These are phyloP conservation scores for Cryptus armator DNA, from an alignment of 2,888 invertebrate species.

Conservation along the genomic window DNA sequence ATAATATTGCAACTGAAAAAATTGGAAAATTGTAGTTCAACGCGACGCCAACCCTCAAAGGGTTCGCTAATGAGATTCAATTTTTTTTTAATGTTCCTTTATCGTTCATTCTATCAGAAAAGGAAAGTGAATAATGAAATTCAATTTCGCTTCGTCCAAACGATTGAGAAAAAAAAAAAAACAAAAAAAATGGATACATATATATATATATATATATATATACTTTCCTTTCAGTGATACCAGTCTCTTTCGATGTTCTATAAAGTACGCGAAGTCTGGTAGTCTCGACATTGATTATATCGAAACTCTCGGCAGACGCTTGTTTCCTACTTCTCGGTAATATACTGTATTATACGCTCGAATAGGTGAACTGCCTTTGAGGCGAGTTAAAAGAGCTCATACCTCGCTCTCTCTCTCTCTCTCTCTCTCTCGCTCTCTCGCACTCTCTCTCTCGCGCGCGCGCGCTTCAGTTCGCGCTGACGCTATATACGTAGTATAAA, in stretches of 20 bases:
- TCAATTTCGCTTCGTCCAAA: too few species aligned
- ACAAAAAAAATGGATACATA: too few species aligned
- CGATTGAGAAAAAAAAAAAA: too few species aligned
- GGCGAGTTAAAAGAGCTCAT: slow-evolving; percentile 78
- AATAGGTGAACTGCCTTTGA: slow-evolving; percentile 75
- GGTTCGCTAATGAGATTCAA: too few species aligned
- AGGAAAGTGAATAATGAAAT: too few species aligned
- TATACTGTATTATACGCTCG: slow-evolving; percentile 58
- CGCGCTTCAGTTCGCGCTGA: background rate
- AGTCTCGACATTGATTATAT: slow-evolving; percentile 54
- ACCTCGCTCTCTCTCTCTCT: slow-evolving; percentile 63
- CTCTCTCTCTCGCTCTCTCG: slow-evolving; percentile 58
- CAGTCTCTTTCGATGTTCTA: background rate
- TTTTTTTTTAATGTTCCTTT: too few species aligned
- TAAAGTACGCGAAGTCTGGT: slow-evolving; percentile 1
- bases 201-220: background rate
- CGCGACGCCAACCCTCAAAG: too few species aligned
- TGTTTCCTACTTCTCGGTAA: slow-evolving; percentile 54
- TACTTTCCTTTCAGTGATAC: background rate
- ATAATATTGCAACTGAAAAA: too few species aligned
- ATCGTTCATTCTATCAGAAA: too few species aligned
- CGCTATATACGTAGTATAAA: slow-evolving; percentile 74
- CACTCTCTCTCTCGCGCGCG: slow-evolving; percentile 14
- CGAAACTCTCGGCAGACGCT: slow-evolving; percentile 46
- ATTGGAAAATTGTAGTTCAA: too few species aligned